A percentile compares a stretch with the other conserved stretches of the same genome.
Evolutionary conservation across 1,140 invertebrate genomes (phyloP).

Genomic region (Drosophila pandora): DNA sequence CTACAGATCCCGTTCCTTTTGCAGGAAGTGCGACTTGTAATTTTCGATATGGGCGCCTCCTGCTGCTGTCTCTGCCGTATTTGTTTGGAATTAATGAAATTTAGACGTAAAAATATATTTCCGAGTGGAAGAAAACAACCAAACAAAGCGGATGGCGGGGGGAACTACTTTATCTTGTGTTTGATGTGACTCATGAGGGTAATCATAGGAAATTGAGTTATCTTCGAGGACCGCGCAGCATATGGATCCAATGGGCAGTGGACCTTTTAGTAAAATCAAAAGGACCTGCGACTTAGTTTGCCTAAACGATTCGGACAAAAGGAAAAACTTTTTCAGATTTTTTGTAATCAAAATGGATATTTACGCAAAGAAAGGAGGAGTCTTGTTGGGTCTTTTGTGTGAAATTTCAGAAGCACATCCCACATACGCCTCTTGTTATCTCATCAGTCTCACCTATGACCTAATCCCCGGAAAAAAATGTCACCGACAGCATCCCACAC

Average conservation of each 20-base stretch:
- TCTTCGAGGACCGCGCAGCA: constrained; percentile 63
- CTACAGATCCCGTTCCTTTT: constrained; percentile 16
- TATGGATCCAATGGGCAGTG: constrained; percentile 30
- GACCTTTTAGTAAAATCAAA: constrained; percentile 36
- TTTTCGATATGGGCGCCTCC: constrained; percentile 68
- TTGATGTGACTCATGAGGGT: constrained; percentile 69
- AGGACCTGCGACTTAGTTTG: constrained; percentile 43
- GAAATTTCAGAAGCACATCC: constrained; percentile 25
- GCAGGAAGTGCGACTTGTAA: constrained; percentile 63
- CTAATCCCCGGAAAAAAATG: constrained; percentile 57
- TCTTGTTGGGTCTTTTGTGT: constrained; percentile 2
- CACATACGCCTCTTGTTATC: constrained; percentile 40
- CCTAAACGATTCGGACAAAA: constrained; percentile 18
- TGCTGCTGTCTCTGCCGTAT: constrained; percentile 23
- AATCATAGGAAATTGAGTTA: constrained; percentile 77
- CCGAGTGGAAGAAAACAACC: constrained; percentile 50
- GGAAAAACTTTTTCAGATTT: constrained; percentile 31
- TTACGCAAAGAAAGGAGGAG: neutral
- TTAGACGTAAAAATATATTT: constrained; percentile 71
- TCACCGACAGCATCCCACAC: constrained; percentile 28
- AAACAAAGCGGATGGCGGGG: constrained; percentile 33
- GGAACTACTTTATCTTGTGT: constrained; percentile 21
- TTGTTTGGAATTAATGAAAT: constrained; percentile 82
- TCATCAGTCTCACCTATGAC: constrained; percentile 52
- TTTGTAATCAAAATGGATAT: constrained; percentile 13